Conservation (phyloP, 2,113 vertebrate genomes). For the Larimichthys polyactis region DNA sequence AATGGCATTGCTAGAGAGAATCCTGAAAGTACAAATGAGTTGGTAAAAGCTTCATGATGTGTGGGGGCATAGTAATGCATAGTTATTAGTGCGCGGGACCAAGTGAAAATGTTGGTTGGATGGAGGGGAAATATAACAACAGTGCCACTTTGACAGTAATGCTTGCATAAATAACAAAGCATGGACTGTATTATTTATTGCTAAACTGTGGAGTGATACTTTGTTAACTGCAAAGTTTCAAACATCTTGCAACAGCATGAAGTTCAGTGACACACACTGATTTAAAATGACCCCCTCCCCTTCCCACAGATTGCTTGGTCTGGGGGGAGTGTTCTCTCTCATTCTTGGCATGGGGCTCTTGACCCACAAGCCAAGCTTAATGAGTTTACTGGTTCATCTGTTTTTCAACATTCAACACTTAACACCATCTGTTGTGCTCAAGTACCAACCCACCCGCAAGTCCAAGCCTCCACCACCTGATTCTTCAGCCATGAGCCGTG, state of each 20-base stretch:
- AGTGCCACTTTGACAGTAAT: not conserved
- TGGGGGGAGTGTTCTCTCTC: slow-evolving; percentile 22
- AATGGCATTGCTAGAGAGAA: slow-evolving; percentile 48
- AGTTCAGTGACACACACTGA: slow-evolving; percentile 8
- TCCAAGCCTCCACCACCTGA: slow-evolving; percentile 55
- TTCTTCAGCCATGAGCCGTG: slow-evolving; percentile 29
- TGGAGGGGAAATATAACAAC: not conserved
- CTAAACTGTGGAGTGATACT: not conserved
- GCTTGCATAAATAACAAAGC: not conserved
- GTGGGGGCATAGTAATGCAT: not conserved
- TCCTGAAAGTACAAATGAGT: slow-evolving; percentile 43
- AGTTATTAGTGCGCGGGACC: slow-evolving; percentile 24
- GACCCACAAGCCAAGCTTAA: slow-evolving; percentile 70
- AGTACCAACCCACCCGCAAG: slow-evolving; percentile 39
- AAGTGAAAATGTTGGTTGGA: slow-evolving; percentile 32
- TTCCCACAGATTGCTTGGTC: slow-evolving; percentile 28
- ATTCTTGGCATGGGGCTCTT: slow-evolving; percentile 57
- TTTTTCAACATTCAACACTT: slow-evolving; percentile 69
- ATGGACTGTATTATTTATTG: not conserved
- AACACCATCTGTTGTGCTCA: slow-evolving; percentile 71
- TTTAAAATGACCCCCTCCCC: slow-evolving; percentile 20
- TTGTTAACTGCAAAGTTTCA: not conserved
- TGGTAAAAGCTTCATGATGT: slow-evolving; percentile 24
- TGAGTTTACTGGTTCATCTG: slow-evolving; percentile 73
- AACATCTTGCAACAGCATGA: slow-evolving; percentile 1